Base-by-base conservation (phyloP, 1,140 invertebrate genomes). In the Odontomachus brunneus region DNA sequence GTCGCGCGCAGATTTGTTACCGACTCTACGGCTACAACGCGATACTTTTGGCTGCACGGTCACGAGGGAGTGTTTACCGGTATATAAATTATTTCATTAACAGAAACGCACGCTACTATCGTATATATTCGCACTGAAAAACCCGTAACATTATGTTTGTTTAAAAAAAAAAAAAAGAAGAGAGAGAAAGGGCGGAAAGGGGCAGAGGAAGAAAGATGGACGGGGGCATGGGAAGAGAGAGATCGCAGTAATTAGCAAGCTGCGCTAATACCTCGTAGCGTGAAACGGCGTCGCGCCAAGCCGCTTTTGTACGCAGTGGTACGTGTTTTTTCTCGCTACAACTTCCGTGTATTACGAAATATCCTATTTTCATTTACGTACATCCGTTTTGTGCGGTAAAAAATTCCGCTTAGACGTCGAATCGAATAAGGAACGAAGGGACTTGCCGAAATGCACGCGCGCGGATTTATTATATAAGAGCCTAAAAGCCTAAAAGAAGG, bases 271-370 rank as follows among this genome's bases (percentile, higher is more conserved):
- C 11, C 26, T 59, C 3, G 29, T 51, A 24, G 55, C 1, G 22
- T 19, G 9, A 72, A 72, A 53, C 17, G 12, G 3, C 1, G n/a
- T 7, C 48, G 55, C 9, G 26, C n/a, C 9, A 67, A n/a, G n/a
- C n/a, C n/a, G 49, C 17, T 62, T 22, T 62, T 74, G 11, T 73
- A 74, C 24, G 14, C 24, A 33, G 49, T 5, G 44, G 19, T n/a
- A 33, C 2, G 29, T 5, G 29, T 33, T 51, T 75, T 11, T 29
- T 7, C 44, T 62, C n/a, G 7, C 51, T 49, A 26, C 14, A 63
- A 62, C 44, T 75, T 75, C 3, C n/a, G 14, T 33, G 5, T 62
- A 75, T 75, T 63, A 51, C n/a, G 14, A 60, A 60, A 63, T 33
- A 15, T 51, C 38, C 11, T 44, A 26, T 59, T 73, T 59, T n/a